Base-by-base conservation (phyloP, 2,888 invertebrate genomes). In the Dryadula phaetusa region DNA sequence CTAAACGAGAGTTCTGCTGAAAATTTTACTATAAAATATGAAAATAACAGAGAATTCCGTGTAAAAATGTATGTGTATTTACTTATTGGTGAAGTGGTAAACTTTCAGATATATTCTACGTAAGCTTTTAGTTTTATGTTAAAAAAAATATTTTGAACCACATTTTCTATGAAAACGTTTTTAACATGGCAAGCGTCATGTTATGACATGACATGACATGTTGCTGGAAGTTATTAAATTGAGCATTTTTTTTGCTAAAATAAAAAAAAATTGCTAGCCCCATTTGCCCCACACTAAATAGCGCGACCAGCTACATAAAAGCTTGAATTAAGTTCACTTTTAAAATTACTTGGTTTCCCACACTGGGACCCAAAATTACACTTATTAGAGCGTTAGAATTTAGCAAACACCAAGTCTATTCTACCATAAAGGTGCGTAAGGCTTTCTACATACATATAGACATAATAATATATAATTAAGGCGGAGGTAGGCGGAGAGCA, bases 381-480 rank as follows among this genome's bases (percentile, higher is more conserved):
- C 8, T 1, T 8, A 42, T 16, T 16, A 42, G 16, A 16, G 16
- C 16, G 7, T 8, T 16, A 49, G 14, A 49, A 5, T 16, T 10
- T 10, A 14, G 16, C 32, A 10, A 16, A n/a, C 49, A 49, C 14
- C 49, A 7, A 25, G 18, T 18, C 8, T 28, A 18, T 1, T 16
- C n/a, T 32, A 52, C 28, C 5, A 53, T 6, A 18, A 32, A 47
- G 46, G 14, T 34, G 34, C 34, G 44, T 22, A 12, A 22, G 40
- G 18, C 20, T 0, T 7, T 56, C 12, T 22, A 58, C 40, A 16
- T 16, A 40, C 12, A 42, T 18, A 40, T 16, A 42, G 40, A 22
- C 42, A 72, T 66, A 68, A 64, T 60, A 64, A 71, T 52, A 28
- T 40, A 63, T 66, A 70, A 67, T 72, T 67, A 58, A 67, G 62